Conservation (phyloP, 1,140 invertebrate genomes). For the Tetranychus cinnabarinus region DNA sequence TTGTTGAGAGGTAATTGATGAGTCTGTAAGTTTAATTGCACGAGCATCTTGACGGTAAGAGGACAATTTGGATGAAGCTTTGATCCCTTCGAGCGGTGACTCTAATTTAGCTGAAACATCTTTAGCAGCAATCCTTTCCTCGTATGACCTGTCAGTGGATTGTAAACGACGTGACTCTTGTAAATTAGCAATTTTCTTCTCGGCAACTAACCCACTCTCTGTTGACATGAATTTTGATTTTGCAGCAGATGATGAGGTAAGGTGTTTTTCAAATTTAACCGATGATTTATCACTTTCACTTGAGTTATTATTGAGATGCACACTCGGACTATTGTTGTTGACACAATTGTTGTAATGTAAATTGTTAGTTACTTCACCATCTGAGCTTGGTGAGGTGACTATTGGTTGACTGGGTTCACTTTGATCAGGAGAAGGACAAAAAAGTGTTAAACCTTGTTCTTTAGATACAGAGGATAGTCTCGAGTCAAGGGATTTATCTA, state of each 20-base stretch:
- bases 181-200: too few species aligned
- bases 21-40: neutral
- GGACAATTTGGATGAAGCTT: neutral
- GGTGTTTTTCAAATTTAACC: neutral
- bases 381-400: neutral
- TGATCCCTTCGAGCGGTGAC: neutral
- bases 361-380: neutral
- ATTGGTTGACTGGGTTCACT: neutral
- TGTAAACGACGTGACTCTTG: neutral
- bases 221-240: neutral
- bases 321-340: too few species aligned
- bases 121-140: neutral
- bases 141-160: neutral
- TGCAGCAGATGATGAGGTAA: neutral
- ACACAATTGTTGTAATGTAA: neutral
- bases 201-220: too few species aligned
- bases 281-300: neutral
- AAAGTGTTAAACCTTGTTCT: neutral
- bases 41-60: neutral
- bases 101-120: neutral
- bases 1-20: neutral
- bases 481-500: neutral
- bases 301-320: too few species aligned
- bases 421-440: neutral
- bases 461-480: neutral